phyloP scores from a whole-genome alignment of 2,113 vertebrate species.

The Felis catus region DNA sequence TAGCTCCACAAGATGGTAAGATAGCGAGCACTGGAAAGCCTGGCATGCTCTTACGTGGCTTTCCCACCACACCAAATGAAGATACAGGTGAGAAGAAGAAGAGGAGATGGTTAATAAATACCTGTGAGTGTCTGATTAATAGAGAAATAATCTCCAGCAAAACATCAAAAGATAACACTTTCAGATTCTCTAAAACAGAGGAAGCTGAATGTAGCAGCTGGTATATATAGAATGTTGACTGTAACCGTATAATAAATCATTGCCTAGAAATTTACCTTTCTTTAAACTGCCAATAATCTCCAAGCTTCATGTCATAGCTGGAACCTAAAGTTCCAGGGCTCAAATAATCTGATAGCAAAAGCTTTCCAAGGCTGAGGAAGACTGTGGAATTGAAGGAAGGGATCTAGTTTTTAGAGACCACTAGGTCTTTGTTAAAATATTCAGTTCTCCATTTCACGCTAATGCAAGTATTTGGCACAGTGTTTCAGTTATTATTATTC shows the following conservation, averaged over 20 bases:
- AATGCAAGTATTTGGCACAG: not conserved
- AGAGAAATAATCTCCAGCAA: not conserved
- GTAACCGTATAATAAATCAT: not conserved
- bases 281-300: not conserved
- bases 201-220: not conserved
- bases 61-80: not conserved
- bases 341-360: not conserved
- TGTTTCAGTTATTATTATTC: not conserved
- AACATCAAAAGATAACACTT: not conserved
- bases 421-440: not conserved
- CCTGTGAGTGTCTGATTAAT: not conserved
- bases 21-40: not conserved
- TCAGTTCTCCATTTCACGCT: not conserved
- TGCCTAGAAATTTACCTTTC: not conserved
- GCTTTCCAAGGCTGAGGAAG: not conserved
- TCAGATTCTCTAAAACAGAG: not conserved
- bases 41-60: not conserved
- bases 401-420: not conserved
- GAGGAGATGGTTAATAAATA: not conserved
- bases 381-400: not conserved
- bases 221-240: not conserved
- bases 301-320: not conserved
- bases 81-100: not conserved
- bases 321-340: not conserved
- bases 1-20: not conserved